Evolutionary conservation across 2,113 vertebrate genomes (phyloP).

Genomic region (Rhabdomys dilectus): DNA sequence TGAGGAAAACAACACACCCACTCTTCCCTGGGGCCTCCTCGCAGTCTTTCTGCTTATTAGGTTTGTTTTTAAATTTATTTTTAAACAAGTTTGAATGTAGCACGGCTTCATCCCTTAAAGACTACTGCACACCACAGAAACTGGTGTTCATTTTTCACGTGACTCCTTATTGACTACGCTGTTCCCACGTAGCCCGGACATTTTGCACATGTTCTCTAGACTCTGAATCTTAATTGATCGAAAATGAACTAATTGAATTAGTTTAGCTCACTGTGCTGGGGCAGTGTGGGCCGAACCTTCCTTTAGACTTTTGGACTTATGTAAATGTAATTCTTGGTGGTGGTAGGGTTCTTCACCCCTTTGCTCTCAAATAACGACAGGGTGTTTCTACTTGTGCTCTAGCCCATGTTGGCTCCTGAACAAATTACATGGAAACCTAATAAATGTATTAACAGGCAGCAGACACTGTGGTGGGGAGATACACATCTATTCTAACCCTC

Average conservation of each 20-base stretch:
- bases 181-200: neutral
- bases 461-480: too few species aligned
- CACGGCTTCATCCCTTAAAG: conserved; percentile 23
- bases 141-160: neutral
- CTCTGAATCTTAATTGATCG: neutral
- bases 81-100: conserved; percentile 7
- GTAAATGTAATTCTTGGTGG: too few species aligned
- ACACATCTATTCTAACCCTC: too few species aligned
- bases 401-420: too few species aligned
- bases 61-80: neutral
- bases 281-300: neutral
- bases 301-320: neutral
- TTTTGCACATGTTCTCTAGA: neutral
- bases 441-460: too few species aligned
- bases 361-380: too few species aligned
- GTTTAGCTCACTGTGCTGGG: neutral
- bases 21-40: neutral
- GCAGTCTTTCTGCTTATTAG: conserved; percentile 26
- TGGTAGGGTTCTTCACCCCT: too few species aligned
- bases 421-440: too few species aligned
- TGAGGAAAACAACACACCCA: neutral
- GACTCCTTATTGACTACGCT: neutral
- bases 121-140: neutral
- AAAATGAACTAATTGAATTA: conserved; percentile 19
- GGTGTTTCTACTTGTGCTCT: too few species aligned